Percentiles rank a stretch among this genome's conserved stretches.
Evolutionary conservation across 2,113 vertebrate genomes (phyloP).

Genomic region (Hystrix cristata): DNA sequence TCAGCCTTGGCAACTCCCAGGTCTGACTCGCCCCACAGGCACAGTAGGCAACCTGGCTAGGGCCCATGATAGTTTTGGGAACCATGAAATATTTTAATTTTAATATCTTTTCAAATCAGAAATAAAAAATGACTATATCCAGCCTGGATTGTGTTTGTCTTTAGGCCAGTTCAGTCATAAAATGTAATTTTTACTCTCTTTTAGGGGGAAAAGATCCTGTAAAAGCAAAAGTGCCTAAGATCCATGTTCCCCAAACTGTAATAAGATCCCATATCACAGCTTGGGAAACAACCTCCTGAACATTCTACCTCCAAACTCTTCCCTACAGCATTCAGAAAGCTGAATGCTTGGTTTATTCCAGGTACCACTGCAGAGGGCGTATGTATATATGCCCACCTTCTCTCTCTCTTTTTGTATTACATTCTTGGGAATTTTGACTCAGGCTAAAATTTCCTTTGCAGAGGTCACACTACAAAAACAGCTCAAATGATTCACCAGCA

Average conservation of each 20-base stretch:
- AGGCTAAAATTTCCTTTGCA: conserved; percentile 60
- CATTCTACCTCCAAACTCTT: not conserved
- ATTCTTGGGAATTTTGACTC: conserved; percentile 6
- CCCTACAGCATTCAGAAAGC: not conserved
- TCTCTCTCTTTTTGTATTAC: not conserved
- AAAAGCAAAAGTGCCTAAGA: not conserved
- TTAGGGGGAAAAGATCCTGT: not conserved
- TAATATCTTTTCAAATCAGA: conserved; percentile 46
- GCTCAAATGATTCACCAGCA: not conserved
- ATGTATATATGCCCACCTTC: not conserved
- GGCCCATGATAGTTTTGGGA: not conserved
- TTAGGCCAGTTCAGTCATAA: conserved; percentile 44
- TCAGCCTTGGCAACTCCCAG: not conserved
- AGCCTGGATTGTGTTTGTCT: conserved; percentile 31
- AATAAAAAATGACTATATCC: not conserved
- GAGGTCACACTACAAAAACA: not conserved
- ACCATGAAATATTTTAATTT: conserved; percentile 50
- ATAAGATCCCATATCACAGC: not conserved
- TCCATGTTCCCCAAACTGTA: no score
- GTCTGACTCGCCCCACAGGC: not conserved
- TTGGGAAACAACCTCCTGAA: not conserved
- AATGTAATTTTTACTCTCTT: conserved; percentile 14
- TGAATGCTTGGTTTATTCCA: not conserved
- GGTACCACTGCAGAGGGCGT: not conserved
- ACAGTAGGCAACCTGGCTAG: not conserved